Percentiles rank a stretch among this genome's conserved stretches.
phyloP scores from a whole-genome alignment of 2,113 vertebrate genomes.

The Pelobates fuscus region DNA sequence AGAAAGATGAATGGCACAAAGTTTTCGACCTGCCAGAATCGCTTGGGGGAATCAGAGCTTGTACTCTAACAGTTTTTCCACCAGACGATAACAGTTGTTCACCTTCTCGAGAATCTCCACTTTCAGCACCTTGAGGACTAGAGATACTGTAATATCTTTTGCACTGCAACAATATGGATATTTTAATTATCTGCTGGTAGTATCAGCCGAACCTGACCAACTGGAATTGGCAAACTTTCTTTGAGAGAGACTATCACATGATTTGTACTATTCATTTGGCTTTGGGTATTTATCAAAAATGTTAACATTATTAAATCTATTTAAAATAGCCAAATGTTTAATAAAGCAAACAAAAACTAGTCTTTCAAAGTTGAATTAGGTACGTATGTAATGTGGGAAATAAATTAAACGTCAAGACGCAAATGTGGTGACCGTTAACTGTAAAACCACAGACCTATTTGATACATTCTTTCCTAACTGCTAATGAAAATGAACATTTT shows the following conservation, averaged over 20 bases:
- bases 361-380: constrained; percentile 56
- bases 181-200: constrained; percentile 58
- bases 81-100: constrained; percentile 91
- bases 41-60: constrained; percentile 95
- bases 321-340: constrained; percentile 57
- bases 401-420: constrained; percentile 39
- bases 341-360: constrained; percentile 47
- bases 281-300: constrained; percentile 58
- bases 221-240: constrained; percentile 56
- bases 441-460: not conserved
- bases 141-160: constrained; percentile 71
- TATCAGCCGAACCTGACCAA: constrained; percentile 61
- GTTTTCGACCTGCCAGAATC: constrained; percentile 98
- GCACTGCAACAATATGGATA: constrained; percentile 77
- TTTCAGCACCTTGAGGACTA: constrained; percentile 86
- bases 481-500: not conserved
- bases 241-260: constrained; percentile 50
- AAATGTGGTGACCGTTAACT: not conserved
- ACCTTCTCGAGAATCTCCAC: constrained; percentile 92
- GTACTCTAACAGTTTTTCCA: constrained; percentile 95
- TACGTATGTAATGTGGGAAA: constrained; percentile 54
- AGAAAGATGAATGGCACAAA: constrained; percentile 98
- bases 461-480: too few relatives aligned
- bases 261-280: constrained; percentile 64
- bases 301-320: constrained; percentile 49